Conservation (phyloP, 2,797 vertebrate species). For the Halcyon leucocephala region DNA sequence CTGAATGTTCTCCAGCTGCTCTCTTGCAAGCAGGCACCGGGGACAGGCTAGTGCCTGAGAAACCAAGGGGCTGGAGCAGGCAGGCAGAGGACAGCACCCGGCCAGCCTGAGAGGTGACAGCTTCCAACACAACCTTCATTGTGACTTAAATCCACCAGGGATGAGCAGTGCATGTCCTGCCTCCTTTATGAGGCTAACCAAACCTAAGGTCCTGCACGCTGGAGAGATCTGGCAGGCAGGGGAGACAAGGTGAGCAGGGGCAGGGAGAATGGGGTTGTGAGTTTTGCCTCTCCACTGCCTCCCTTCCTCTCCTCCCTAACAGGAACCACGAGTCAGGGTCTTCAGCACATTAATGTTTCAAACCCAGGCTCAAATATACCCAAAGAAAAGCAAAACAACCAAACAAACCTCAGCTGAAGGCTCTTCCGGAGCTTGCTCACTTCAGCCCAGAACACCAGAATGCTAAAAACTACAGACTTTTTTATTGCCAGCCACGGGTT, state of each 20-base stretch:
- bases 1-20: background rate
- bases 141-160: background rate
- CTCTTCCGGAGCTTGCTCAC: background rate
- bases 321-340: background rate
- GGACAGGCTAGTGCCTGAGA: background rate
- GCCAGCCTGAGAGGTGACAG: background rate
- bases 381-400: background rate
- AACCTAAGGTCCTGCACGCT: background rate
- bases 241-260: background rate
- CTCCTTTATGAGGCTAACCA: background rate
- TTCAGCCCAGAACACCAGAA: background rate
- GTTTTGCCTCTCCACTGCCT: background rate
- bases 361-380: fast-evolving
- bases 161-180: background rate
- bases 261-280: background rate
- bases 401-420: background rate
- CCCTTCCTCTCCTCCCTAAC: background rate
- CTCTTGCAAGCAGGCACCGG: background rate
- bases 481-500: background rate
- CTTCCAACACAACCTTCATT: background rate
- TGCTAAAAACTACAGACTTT: background rate
- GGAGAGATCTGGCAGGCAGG: background rate
- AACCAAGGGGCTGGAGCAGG: background rate
- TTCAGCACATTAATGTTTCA: background rate
- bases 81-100: background rate